Conservation (phyloP, 1,140 invertebrate species). For the Dreissena rostriformis region DNA sequence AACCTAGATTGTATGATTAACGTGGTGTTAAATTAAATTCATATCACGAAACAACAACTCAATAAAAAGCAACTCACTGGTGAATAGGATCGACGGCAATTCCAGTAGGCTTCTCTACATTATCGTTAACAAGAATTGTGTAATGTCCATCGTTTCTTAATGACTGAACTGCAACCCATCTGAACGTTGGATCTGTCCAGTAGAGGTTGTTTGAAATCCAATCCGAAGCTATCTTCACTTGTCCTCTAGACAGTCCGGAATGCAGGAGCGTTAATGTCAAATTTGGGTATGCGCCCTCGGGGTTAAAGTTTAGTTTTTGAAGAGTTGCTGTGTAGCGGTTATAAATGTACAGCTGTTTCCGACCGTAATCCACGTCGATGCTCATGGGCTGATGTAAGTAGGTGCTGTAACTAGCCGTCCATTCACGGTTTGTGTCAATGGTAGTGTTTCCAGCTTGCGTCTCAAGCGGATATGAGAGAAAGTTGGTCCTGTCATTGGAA, state of each 20-base stretch:
- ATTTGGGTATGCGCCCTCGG: neutral
- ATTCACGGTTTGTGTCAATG: too few species aligned
- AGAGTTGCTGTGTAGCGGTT: conserved; percentile 15
- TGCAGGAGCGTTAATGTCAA: neutral
- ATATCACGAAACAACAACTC: too few species aligned
- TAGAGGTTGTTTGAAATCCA: conserved; percentile 31
- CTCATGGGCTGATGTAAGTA: too few species aligned
- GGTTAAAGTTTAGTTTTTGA: neutral
- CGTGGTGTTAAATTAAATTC: too few species aligned
- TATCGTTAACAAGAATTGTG: conserved; percentile 13
- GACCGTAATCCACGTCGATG: conserved; percentile 1
- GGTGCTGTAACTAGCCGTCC: too few species aligned
- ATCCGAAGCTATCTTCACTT: neutral
- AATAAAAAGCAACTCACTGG: neutral
- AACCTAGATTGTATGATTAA: too few species aligned
- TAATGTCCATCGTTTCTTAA: neutral
- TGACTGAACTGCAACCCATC: conserved; percentile 14
- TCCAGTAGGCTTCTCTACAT: neutral
- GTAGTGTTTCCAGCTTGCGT: too few species aligned
- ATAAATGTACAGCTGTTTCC: neutral
- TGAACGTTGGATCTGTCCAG: conserved; percentile 29
- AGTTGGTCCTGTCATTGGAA: too few species aligned
- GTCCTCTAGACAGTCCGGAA: neutral
- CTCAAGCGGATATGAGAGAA: too few species aligned
- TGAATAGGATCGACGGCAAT: conserved; percentile 13